Evolutionary conservation across 2,888 invertebrate genomes (phyloP).

Genomic region (Campoletis raptor): DNA sequence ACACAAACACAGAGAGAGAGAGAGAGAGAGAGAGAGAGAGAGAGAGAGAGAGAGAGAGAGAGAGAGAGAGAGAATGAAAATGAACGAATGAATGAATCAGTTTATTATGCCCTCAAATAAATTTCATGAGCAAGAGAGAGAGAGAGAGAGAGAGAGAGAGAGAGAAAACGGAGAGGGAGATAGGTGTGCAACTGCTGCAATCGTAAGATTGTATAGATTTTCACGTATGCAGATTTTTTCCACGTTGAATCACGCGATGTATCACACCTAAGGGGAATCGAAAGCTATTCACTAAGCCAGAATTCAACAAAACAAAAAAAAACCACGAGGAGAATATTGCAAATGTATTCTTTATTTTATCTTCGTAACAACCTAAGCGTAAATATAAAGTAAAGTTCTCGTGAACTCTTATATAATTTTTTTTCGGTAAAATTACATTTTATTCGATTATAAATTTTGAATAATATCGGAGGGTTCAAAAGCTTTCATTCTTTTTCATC

Average conservation of each 20-base stretch:
- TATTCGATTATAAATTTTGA: not conserved
- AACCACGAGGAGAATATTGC: not conserved
- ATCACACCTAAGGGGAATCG: not conserved
- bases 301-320: not conserved
- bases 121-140: too few relatives aligned
- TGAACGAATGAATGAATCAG: too few relatives aligned
- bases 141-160: not conserved
- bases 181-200: conserved; percentile 19
- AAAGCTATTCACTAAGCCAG: not conserved
- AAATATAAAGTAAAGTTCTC: not conserved
- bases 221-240: conserved; percentile 11
- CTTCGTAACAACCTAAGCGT: not conserved
- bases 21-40: not conserved
- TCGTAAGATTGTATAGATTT: conserved; percentile 26
- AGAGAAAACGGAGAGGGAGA: not conserved
- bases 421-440: not conserved
- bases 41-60: not conserved
- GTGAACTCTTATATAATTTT: not conserved
- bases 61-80: not conserved
- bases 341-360: not conserved
- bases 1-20: not conserved
- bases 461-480: not conserved
- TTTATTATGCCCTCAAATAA: too few relatives aligned
- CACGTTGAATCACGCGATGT: not conserved
- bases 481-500: not conserved